phyloP scores from a whole-genome alignment of 1,140 invertebrate genomes.

The Ostrea edulis region DNA sequence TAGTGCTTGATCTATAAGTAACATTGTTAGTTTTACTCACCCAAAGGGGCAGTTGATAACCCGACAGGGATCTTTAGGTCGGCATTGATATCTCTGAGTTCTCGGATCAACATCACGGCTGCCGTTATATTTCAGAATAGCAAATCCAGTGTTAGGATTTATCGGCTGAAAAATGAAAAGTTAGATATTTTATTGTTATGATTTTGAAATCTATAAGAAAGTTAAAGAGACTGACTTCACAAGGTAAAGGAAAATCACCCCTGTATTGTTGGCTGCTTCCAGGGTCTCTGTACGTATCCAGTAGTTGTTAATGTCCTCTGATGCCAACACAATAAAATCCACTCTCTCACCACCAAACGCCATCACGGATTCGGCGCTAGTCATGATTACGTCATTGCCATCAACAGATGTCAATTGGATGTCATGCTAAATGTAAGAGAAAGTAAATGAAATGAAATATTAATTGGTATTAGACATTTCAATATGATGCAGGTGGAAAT shows the following conservation, averaged over 20 bases:
- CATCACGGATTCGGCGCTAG: slow-evolving; percentile 46
- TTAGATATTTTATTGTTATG: not conserved
- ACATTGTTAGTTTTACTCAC: slow-evolving; percentile 17
- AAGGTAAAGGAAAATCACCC: slow-evolving; percentile 34
- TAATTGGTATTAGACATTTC: no score
- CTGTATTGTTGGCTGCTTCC: slow-evolving; percentile 13
- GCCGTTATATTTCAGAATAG: slow-evolving; percentile 40
- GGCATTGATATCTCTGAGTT: slow-evolving; percentile 30
- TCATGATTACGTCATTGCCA: slow-evolving; percentile 46
- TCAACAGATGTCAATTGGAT: slow-evolving; percentile 49
- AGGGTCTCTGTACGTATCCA: slow-evolving; percentile 52
- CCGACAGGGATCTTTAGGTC: slow-evolving; percentile 25
- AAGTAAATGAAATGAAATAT: no score
- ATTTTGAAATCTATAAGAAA: no score
- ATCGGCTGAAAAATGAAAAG: not conserved
- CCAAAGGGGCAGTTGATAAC: slow-evolving; percentile 55
- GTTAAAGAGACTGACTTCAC: no score
- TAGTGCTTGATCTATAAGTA: no score
- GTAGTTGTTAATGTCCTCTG: slow-evolving; percentile 43
- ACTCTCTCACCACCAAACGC: slow-evolving; percentile 48
- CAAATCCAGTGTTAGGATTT: slow-evolving; percentile 4
- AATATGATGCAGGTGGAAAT: no score
- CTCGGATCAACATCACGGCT: not conserved
- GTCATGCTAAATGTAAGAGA: slow-evolving; percentile 39
- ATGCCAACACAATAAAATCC: slow-evolving; percentile 45